phyloP scores from a whole-genome alignment of 2,888 invertebrate species.

The Meliscaeva auricollis region DNA sequence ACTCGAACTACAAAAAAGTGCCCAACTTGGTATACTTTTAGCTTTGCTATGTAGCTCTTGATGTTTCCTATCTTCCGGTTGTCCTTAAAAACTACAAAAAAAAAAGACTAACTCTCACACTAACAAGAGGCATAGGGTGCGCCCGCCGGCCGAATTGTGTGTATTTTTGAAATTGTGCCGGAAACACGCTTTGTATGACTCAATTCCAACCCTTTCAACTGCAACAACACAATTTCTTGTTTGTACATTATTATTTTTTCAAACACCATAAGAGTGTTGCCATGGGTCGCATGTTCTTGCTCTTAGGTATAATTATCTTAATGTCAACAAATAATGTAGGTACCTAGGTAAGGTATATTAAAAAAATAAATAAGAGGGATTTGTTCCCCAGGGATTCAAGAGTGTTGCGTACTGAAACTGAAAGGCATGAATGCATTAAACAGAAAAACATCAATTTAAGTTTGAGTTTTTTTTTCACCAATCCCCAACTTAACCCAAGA shows the following conservation, averaged over 20 bases:
- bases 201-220: constrained; percentile 59
- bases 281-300: background rate
- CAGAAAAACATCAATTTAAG: no score
- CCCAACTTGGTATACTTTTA: constrained; percentile 20
- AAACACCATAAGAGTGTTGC: background rate
- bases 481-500: background rate
- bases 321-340: no score
- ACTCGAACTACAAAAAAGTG: constrained; percentile 61
- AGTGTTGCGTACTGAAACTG: no score
- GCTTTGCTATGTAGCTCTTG: constrained; percentile 23
- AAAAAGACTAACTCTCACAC: constrained; percentile 4
- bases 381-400: no score
- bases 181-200: constrained; percentile 62
- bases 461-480: no score
- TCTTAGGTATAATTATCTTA: background rate
- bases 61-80: constrained; percentile 66
- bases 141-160: background rate
- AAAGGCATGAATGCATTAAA: no score
- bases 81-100: constrained; percentile 20
- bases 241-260: background rate
- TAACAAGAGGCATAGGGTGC: background rate
- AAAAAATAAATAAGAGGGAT: no score
- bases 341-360: no score
- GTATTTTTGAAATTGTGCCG: constrained; percentile 55
- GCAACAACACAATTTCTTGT: constrained; percentile 2